Base-by-base conservation (phyloP, 2,888 invertebrate genomes). In the Andricus curvator region DNA sequence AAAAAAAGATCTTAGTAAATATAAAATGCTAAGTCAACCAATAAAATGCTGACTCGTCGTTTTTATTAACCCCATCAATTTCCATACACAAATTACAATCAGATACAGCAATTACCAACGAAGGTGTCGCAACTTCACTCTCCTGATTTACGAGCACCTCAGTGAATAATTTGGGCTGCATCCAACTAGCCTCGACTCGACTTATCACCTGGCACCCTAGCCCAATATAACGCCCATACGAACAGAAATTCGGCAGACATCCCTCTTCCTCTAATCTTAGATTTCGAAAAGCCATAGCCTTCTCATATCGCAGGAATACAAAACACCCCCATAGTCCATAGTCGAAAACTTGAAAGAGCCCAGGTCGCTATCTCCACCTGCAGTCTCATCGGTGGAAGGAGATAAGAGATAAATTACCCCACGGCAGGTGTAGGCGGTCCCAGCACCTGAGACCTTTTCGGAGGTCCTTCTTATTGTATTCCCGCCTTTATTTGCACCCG, bases 361-460 rank as follows among this genome's bases (percentile, higher is more conserved):
- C 37, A n/a, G 65, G 11, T 56, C 56, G 33, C 25, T 87, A 88
- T 88, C 87, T 87, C 67, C 88, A 88, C 84, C 87, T 86, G 88
- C 88, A 82, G 88, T 89, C 88, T 87, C 84, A 80, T 85, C 83
- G 86, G 84, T 76, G 83, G 80, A 82, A 82, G 80, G 44, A 85
- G 86, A 86, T 87, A 88, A 87, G 84, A 85, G 88, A 85, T 86
- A 88, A 89, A 91, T 91, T 88, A 84, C 87, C 81, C 81, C 82
- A 84, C 80, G 88, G 89, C 91, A 92, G 91, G 91, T 91, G 92
- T 91, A 91, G 92, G 92, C 92, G 91, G 92, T 91, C 90, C 86
- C 81, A 66, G 76, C 85, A 85, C 85, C 87, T 85, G 85, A 85
- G 78, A 64, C 60, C 78, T 66, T 79, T 56, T 78, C 80, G 67